Percentiles rank a stretch among this genome's conserved stretches.
Evolutionary conservation across 2,113 vertebrate genomes (phyloP).

Genomic region (Cyphomyrus plagiostoma): DNA sequence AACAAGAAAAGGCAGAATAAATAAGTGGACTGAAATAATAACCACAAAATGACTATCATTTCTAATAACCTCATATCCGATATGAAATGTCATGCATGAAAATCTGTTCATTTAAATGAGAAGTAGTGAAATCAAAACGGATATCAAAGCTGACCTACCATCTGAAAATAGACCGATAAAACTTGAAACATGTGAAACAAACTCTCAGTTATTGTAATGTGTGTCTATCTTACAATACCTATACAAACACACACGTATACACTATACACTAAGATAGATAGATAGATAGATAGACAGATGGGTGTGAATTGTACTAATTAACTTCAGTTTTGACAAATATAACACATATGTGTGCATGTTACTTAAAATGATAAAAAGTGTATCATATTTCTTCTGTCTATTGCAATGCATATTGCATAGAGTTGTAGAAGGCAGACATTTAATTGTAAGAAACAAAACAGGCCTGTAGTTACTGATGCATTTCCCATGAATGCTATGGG

Average conservation of each 20-base stretch:
- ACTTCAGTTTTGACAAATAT: background rate
- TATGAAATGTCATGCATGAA: background rate
- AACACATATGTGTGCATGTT: background rate
- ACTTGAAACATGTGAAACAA: background rate
- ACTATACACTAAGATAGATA: background rate
- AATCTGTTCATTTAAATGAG: background rate
- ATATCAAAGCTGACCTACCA: background rate
- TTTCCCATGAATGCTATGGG: background rate
- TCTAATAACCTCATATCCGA: constrained; percentile 18
- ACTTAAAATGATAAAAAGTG: background rate
- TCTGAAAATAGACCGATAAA: background rate
- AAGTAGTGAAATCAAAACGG: background rate
- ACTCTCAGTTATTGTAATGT: background rate
- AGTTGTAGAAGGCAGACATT: background rate
- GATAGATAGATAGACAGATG: background rate
- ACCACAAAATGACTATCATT: constrained; percentile 21
- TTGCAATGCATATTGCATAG: background rate
- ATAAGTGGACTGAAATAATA: constrained; percentile 26
- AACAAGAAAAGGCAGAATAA: constrained; percentile 33
- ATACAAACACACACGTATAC: background rate
- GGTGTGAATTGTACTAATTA: background rate
- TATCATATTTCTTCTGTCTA: background rate
- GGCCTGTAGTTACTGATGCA: background rate
- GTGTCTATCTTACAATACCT: background rate
- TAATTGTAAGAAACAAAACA: background rate